Base-by-base conservation (phyloP, 2,113 vertebrate species). In the Serilophus lunatus region DNA sequence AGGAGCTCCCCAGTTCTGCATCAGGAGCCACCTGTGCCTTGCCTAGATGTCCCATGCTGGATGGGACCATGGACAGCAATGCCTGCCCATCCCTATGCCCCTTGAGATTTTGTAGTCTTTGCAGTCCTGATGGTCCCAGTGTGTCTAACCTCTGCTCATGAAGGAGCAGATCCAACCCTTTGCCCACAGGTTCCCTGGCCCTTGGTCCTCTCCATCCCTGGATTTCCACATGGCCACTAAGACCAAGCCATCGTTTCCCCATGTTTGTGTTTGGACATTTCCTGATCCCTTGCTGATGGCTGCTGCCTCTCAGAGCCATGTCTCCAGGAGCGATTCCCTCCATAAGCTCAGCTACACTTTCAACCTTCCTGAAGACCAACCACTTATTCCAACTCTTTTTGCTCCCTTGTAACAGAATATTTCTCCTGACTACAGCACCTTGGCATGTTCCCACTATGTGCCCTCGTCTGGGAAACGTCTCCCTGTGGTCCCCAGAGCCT, bases 381-480 rank as follows among this genome's bases (percentile, higher is more conserved):
- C 20, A 25, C 28, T 68, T 64, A 44, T 33, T 47, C n/a, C 79
- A 79, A 12, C 35, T 54, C 24, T 0, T 2, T 84, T 59, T 90
- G 50, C 45, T 49, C 8, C 31, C 17, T 38, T 45, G 10, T 54
- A 49, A 35, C 13, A 68, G 70, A 56, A 86, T 8, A 71, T 57
- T 31, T 26, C 35, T 59, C 25, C 56, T 42, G 44, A 57, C 47
- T 51, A 59, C 38, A 49, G 28, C 40, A 50, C 35, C 50, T 70
- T 1, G 0, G 33, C 0, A 0, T 10, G 3, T 77, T 78, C 29
- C 47, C 20, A 59, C 36, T 20, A 2, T 1, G 7, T 26, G n/a
- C 42, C 45, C n/a, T 38, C 31, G 24, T 3, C 40, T 44, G 40
- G 20, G 14, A 80, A 86, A 49, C 50, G 24, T 49, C 45, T 84